phyloP scores from a whole-genome alignment of 1,140 invertebrate genomes.

The Bradynema listronoti region DNA sequence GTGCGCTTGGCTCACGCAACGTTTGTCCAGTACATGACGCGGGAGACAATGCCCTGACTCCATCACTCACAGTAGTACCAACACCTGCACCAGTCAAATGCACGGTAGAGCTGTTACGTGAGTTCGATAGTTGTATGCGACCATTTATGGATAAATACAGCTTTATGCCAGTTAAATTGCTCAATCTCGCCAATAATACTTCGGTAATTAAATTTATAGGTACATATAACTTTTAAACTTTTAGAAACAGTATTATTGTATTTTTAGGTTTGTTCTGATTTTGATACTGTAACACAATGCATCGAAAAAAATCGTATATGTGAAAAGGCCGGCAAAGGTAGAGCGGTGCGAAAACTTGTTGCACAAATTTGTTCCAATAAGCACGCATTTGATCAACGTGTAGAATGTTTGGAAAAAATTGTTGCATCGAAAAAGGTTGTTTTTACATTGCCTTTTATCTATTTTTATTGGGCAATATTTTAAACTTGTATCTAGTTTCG shows the following conservation, averaged over 20 bases:
- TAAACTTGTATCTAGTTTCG: conserved; percentile 4
- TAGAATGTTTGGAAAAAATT: conserved; percentile 27
- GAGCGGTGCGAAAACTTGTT: conserved; percentile 31
- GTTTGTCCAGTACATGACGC: conserved; percentile 29
- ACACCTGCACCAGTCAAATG: conserved; percentile 17
- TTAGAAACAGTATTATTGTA: conserved; percentile 12
- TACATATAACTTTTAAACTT: not conserved
- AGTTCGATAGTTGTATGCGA: conserved; percentile 7
- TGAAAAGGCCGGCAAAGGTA: conserved; percentile 19
- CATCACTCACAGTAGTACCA: not conserved
- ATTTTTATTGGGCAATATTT: conserved; percentile 6
- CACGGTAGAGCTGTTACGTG: conserved; percentile 9
- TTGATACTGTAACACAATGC: conserved; percentile 25
- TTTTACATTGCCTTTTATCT: conserved; percentile 7
- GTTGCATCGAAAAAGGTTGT: conserved; percentile 18
- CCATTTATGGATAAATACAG: conserved; percentile 25
- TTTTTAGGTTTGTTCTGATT: conserved; percentile 38
- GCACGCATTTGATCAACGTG: conserved; percentile 38
- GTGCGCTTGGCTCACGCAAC: conserved; percentile 45
- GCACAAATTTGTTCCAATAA: conserved; percentile 28
- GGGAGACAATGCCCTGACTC: not conserved
- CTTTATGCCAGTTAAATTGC: conserved; percentile 28
- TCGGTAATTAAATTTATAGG: conserved; percentile 10
- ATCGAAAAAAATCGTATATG: conserved; percentile 32
- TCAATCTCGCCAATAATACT: conserved; percentile 8